Conservation (phyloP, 1,140 invertebrate genomes). For the Drosophila hydei region DNA sequence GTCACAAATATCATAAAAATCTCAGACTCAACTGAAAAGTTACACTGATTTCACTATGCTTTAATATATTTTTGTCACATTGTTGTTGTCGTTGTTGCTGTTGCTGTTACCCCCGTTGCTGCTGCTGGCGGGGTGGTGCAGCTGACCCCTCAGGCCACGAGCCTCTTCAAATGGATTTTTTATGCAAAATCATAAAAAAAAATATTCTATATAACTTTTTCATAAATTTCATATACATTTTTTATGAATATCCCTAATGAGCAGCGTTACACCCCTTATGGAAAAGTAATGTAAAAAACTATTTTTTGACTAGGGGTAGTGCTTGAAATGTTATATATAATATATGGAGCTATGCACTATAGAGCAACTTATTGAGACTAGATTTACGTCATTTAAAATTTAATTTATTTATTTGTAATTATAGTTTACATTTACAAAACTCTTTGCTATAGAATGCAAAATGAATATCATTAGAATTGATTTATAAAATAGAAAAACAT, state of each 20-base stretch:
- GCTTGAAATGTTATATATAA: too few relatives aligned
- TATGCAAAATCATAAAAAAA: conserved; percentile 53
- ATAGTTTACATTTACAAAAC: too few relatives aligned
- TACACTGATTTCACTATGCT: conserved; percentile 48
- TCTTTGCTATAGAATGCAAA: too few relatives aligned
- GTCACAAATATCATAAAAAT: conserved; percentile 66
- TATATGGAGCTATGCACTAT: too few relatives aligned
- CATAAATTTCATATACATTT: conserved; percentile 28
- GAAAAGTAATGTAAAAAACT: conserved; percentile 10
- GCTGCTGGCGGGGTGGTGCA: conserved; percentile 34
- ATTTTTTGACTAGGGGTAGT: not conserved
- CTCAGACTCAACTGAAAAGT: conserved; percentile 28
- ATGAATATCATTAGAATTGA: too few relatives aligned
- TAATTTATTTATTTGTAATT: too few relatives aligned
- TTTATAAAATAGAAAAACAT: too few relatives aligned
- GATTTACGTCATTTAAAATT: too few relatives aligned
- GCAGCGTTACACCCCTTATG: conserved; percentile 50
- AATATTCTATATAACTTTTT: not conserved
- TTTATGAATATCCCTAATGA: conserved; percentile 66
- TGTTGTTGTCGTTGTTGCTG: conserved; percentile 16
- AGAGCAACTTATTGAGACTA: too few relatives aligned
- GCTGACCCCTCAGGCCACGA: conserved; percentile 27
- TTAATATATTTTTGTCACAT: not conserved
- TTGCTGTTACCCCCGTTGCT: conserved; percentile 11
- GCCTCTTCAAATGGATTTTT: conserved; percentile 54